Evolutionary conservation across 2,113 vertebrate species (phyloP).

Genomic region (Chaetura pelagica): DNA sequence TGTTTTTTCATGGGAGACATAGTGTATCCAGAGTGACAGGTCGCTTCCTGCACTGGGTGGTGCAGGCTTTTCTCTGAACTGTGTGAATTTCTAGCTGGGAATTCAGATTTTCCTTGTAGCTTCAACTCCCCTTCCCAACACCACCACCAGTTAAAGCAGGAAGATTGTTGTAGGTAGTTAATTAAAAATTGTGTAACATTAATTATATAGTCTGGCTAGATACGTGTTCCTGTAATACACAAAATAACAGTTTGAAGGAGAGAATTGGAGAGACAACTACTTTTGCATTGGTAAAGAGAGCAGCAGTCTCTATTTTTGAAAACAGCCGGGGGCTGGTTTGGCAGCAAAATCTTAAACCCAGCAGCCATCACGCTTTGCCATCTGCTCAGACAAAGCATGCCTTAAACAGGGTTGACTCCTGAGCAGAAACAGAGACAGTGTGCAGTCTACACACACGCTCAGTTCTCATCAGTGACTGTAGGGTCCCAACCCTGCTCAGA

Average conservation of each 20-base stretch:
- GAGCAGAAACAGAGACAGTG: neutral
- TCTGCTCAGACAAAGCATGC: slow-evolving; percentile 5
- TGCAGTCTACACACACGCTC: fast-evolving
- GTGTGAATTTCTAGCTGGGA: neutral
- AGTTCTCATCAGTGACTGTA: neutral
- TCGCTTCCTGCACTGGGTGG: neutral
- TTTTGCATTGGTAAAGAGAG: slow-evolving; percentile 24
- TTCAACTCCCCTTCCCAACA: neutral
- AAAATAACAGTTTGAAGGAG: neutral
- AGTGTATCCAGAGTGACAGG: fast-evolving
- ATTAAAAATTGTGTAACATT: slow-evolving; percentile 42
- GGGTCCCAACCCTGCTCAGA: neutral
- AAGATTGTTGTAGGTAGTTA: neutral
- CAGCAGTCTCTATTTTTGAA: slow-evolving; percentile 32
- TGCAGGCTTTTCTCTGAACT: neutral
- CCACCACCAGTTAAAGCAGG: neutral
- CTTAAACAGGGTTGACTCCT: neutral
- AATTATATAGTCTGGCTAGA: neutral
- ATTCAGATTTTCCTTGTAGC: neutral
- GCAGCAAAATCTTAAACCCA: slow-evolving; percentile 5
- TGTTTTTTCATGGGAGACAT: neutral
- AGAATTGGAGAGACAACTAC: neutral
- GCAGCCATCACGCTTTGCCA: neutral
- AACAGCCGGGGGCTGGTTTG: slow-evolving; percentile 30
- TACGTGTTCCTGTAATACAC: neutral